A percentile compares a stretch with the other conserved stretches of the same genome.
phyloP scores from a whole-genome alignment of 2,888 invertebrate species.

The Drosophila pseudotakahashii region DNA sequence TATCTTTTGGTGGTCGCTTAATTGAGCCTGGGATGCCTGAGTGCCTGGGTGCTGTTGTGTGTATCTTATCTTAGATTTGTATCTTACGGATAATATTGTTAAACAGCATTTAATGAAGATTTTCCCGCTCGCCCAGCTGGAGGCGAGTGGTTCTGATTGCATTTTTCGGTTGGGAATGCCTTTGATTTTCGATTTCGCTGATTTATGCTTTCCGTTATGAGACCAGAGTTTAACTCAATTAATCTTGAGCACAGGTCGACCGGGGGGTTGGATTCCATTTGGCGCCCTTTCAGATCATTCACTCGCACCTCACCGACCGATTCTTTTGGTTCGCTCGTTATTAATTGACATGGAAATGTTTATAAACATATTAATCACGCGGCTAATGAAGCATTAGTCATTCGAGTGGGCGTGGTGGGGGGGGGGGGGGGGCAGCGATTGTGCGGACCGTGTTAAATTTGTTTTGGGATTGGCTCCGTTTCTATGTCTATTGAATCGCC shows the following conservation, averaged over 20 bases:
- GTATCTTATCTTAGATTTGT: slow-evolving; percentile 76
- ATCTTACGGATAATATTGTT: slow-evolving; percentile 74
- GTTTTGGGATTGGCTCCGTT: slow-evolving; percentile 47
- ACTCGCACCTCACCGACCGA: slow-evolving; percentile 29
- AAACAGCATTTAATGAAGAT: slow-evolving; percentile 76
- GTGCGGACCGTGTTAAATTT: slow-evolving; percentile 59
- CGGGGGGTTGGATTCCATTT: slow-evolving; percentile 29
- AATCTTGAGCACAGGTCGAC: slow-evolving; percentile 37
- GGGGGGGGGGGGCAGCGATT: slow-evolving; percentile 27
- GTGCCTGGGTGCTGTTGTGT: slow-evolving; percentile 29
- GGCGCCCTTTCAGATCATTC: slow-evolving; percentile 50
- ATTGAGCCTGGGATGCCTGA: slow-evolving; percentile 57
- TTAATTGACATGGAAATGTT: slow-evolving; percentile 77
- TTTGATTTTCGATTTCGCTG: slow-evolving; percentile 43
- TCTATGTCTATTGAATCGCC: slow-evolving; percentile 38
- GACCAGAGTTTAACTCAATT: slow-evolving; percentile 41
- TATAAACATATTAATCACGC: slow-evolving; percentile 79
- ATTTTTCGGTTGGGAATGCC: slow-evolving; percentile 17
- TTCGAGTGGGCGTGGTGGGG: slow-evolving; percentile 48
- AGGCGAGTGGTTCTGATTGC: slow-evolving; percentile 44
- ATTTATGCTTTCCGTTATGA: slow-evolving; percentile 52
- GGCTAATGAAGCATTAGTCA: slow-evolving; percentile 75
- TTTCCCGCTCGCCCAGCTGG: slow-evolving; percentile 60
- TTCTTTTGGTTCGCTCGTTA: slow-evolving; percentile 50
- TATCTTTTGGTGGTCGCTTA: slow-evolving; percentile 73